Percentiles rank a stretch among this genome's conserved stretches.
phyloP scores from a whole-genome alignment of 2,797 vertebrate genomes.

The Australoheros facetus region DNA sequence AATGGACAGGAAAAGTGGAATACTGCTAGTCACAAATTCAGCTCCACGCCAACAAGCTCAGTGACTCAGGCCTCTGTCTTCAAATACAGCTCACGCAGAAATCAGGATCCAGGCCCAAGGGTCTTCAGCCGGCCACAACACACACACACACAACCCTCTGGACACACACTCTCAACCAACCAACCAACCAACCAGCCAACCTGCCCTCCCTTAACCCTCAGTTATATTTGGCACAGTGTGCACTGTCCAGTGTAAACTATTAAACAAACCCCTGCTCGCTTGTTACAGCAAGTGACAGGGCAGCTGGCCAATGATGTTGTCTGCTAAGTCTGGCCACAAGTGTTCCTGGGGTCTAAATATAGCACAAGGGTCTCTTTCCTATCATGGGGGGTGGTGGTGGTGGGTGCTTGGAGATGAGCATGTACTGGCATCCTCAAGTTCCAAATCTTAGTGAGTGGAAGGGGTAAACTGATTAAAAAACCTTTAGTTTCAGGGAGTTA shows the following conservation, averaged over 20 bases:
- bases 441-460: conserved; percentile 40
- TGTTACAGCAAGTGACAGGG: conserved; percentile 70
- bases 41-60: conserved; percentile 45
- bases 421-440: conserved; percentile 63
- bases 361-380: conserved; percentile 77
- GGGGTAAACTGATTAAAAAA: conserved; percentile 1
- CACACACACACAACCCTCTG: conserved; percentile 36
- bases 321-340: conserved; percentile 66
- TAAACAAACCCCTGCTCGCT: conserved; percentile 56
- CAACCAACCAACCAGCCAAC: conserved; percentile 43
- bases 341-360: conserved; percentile 74
- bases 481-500: background rate
- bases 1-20: conserved; percentile 74
- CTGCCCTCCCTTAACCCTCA: conserved; percentile 29
- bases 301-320: conserved; percentile 71
- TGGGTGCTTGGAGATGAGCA: conserved; percentile 67
- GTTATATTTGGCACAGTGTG: conserved; percentile 79
- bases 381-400: conserved; percentile 55
- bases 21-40: conserved; percentile 27
- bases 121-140: conserved; percentile 63
- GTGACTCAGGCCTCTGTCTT: conserved; percentile 37
- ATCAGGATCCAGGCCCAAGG: conserved; percentile 46
- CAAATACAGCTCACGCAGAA: conserved; percentile 29
- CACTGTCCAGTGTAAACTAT: conserved; percentile 76
- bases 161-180: conserved; percentile 44